A percentile compares a stretch with the other conserved stretches of the same genome.
These are phyloP conservation scores for Nemoura dubitans DNA, from an alignment of 2,888 invertebrate genomes.

Conservation along the genomic window DNA sequence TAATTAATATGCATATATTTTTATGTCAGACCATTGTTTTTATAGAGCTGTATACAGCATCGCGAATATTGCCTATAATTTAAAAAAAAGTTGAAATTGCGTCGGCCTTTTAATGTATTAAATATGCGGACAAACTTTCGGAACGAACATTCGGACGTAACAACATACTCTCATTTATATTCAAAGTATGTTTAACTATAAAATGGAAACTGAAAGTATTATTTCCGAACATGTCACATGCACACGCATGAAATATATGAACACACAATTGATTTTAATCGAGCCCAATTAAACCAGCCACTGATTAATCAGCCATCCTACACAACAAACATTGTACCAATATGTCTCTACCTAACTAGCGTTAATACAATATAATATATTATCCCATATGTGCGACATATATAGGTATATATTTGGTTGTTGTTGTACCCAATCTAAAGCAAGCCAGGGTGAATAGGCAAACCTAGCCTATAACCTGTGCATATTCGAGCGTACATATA, in stretches of 20 bases:
- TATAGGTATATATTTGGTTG: not conserved
- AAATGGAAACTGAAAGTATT: not conserved
- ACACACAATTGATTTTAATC: slow-evolving; percentile 5
- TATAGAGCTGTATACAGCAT: not conserved
- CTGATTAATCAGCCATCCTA: not conserved
- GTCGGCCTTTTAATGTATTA: not conserved
- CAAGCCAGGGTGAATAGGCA: not conserved
- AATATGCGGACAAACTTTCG: not conserved
- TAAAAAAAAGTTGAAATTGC: not conserved
- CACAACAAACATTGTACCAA: not conserved
- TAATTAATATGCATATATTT: not conserved
- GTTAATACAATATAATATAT: not conserved
- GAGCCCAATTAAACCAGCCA: not conserved
- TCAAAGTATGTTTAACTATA: not conserved
- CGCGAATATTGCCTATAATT: slow-evolving; percentile 12
- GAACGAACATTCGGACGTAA: not conserved
- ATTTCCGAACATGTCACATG: not conserved
- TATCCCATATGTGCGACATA: not conserved
- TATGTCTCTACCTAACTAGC: not conserved
- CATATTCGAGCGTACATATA: not conserved
- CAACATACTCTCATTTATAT: not conserved
- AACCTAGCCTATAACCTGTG: not conserved
- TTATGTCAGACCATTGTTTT: not conserved
- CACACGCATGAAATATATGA: not conserved
- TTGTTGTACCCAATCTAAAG: not conserved